Percentiles rank a stretch among this genome's conserved stretches.
phyloP scores from a whole-genome alignment of 2,888 invertebrate species.

The Suillia variegata region DNA sequence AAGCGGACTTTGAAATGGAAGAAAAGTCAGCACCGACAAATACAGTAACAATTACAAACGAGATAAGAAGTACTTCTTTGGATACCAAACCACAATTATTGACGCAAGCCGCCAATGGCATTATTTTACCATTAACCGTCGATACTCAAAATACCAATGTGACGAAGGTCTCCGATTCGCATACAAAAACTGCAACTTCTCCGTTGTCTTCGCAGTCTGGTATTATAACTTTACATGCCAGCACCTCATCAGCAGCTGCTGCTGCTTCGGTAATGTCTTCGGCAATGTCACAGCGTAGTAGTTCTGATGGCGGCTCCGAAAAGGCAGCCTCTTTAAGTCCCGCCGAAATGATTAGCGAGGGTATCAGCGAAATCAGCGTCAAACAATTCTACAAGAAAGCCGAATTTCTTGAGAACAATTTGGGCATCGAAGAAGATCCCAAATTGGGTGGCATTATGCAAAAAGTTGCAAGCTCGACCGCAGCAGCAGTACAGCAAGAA shows the following conservation, averaged over 20 bases:
- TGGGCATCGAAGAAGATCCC: conserved; percentile 61
- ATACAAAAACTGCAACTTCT: not conserved
- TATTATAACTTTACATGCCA: not conserved
- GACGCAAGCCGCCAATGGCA: conserved; percentile 13
- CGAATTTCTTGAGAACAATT: conserved; percentile 60
- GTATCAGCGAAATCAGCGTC: conserved; percentile 59
- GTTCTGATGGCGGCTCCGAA: conserved; percentile 29
- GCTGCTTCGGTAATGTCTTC: not conserved
- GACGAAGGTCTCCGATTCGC: not conserved
- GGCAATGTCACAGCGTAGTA: conserved; percentile 2
- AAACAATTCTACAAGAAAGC: conserved; percentile 62
- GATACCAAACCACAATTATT: conserved; percentile 11
- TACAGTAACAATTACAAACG: not conserved
- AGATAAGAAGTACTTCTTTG: too few species aligned
- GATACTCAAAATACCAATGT: conserved; percentile 30
- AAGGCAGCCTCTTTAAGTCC: conserved; percentile 57
- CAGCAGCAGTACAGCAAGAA: too few species aligned
- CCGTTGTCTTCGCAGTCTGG: not conserved
- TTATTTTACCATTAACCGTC: conserved; percentile 40
- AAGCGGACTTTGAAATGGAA: conserved; percentile 15
- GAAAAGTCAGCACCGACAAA: not conserved
- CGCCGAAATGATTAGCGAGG: conserved; percentile 57
- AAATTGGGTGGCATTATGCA: conserved; percentile 61
- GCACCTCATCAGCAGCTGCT: conserved; percentile 12
- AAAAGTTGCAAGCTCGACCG: conserved; percentile 41